Percentiles rank a stretch among this genome's conserved stretches.
phyloP scores from a whole-genome alignment of 2,888 invertebrate genomes.

The Metallyticus violacea region DNA sequence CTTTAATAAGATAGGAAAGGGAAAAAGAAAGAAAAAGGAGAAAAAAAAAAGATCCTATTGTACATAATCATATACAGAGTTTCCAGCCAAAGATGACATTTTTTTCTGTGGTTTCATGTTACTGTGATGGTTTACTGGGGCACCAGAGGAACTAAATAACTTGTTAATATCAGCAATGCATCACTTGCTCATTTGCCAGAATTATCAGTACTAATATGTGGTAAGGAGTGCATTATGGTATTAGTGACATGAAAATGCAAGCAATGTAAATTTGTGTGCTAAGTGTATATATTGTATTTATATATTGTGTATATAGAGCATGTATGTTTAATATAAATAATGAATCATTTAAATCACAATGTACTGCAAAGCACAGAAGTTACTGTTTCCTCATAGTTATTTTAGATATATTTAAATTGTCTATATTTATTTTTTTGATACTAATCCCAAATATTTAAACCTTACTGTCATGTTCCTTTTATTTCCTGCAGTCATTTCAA shows the following conservation, averaged over 20 bases:
- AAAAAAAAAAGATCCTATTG: background rate
- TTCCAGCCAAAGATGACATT: background rate
- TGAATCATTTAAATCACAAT: background rate
- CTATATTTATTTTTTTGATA: background rate
- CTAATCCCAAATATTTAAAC: background rate
- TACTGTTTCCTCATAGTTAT: background rate
- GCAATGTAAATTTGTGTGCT: background rate
- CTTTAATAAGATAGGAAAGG: background rate
- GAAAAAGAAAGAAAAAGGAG: too few species aligned
- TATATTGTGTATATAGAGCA: slow-evolving; percentile 11
- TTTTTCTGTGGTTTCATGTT: background rate
- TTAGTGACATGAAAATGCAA: background rate
- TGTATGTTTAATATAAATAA: slow-evolving; percentile 3
- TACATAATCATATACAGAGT: background rate
- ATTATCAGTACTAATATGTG: background rate
- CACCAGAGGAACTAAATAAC: background rate
- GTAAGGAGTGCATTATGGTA: background rate
- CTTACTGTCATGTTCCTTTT: background rate
- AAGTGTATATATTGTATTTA: slow-evolving; percentile 13
- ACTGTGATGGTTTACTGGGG: background rate
- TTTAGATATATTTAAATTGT: background rate
- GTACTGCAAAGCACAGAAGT: background rate
- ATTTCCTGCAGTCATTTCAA: background rate
- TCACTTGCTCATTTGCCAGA: background rate
- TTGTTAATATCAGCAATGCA: background rate